phyloP scores from a whole-genome alignment of 2,797 vertebrate genomes.

The Acrossocheilus fasciatus region DNA sequence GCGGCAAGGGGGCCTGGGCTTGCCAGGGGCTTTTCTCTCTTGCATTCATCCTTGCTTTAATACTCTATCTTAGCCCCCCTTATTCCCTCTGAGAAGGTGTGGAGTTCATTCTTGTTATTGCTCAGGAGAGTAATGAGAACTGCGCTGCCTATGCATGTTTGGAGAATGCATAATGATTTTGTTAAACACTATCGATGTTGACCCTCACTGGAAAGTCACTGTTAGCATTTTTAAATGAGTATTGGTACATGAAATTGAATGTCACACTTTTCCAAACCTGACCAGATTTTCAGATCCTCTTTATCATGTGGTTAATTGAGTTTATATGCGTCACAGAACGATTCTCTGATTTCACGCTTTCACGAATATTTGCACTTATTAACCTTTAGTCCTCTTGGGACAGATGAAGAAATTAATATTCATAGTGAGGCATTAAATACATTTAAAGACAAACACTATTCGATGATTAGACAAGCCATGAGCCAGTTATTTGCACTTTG shows the following conservation, averaged over 20 bases:
- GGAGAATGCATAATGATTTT: slow-evolving; percentile 49
- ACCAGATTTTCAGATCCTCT: slow-evolving; percentile 53
- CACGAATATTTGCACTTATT: slow-evolving; percentile 38
- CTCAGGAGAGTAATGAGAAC: slow-evolving; percentile 63
- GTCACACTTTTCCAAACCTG: slow-evolving; percentile 56
- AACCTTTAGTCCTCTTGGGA: slow-evolving; percentile 12
- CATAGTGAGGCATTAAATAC: slow-evolving; percentile 21
- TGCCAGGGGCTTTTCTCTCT: slow-evolving; percentile 65
- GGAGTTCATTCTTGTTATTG: slow-evolving; percentile 73
- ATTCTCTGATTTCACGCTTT: slow-evolving; percentile 2
- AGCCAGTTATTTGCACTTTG: slow-evolving; percentile 4
- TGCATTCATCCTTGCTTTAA: slow-evolving; percentile 41
- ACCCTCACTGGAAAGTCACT: slow-evolving; percentile 29
- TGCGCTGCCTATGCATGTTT: slow-evolving; percentile 54
- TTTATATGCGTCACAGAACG: slow-evolving; percentile 42
- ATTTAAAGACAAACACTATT: slow-evolving; percentile 29
- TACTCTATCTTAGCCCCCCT: slow-evolving; percentile 65
- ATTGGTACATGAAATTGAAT: slow-evolving; percentile 62
- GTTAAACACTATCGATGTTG: slow-evolving; percentile 43
- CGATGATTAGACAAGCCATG: slow-evolving; percentile 31
- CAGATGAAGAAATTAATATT: slow-evolving; percentile 29
- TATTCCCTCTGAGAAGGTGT: slow-evolving; percentile 77
- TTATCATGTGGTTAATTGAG: slow-evolving; percentile 59
- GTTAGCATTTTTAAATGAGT: slow-evolving; percentile 60
- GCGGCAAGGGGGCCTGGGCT: slow-evolving; percentile 38